phyloP scores from a whole-genome alignment of 2,888 invertebrate species.

The Hyalella azteca region DNA sequence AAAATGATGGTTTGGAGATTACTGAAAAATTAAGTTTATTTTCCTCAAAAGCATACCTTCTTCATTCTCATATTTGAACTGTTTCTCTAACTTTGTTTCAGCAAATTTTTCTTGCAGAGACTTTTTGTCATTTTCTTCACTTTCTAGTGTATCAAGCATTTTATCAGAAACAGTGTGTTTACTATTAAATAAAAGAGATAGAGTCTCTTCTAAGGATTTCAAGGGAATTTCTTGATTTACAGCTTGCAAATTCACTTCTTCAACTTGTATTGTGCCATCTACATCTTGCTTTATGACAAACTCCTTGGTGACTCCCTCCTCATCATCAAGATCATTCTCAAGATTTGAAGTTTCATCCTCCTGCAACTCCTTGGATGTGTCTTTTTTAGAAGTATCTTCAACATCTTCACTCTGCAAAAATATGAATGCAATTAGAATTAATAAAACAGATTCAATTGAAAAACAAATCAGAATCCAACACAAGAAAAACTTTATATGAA shows the following conservation, averaged over 20 bases:
- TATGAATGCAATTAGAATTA: neutral
- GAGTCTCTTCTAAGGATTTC: neutral
- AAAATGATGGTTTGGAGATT: neutral
- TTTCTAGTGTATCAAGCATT: neutral
- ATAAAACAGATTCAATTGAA: neutral
- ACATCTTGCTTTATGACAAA: slow-evolving; percentile 3
- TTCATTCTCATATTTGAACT: slow-evolving; percentile 20
- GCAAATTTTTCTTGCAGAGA: neutral
- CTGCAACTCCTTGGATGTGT: neutral
- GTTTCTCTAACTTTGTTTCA: neutral
- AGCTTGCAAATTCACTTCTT: neutral
- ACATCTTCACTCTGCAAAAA: neutral
- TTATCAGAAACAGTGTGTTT: neutral
- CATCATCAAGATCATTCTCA: neutral
- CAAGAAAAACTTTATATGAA: too few species aligned
- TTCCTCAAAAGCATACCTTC: neutral
- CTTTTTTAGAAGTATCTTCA: neutral
- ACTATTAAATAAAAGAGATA: neutral
- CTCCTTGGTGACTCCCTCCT: neutral
- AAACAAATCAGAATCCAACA: too few species aligned
- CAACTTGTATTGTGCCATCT: slow-evolving; percentile 9
- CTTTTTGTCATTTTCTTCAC: neutral
- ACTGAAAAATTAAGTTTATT: neutral
- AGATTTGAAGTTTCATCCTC: neutral
- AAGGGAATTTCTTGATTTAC: neutral